Conservation (phyloP, 2,888 invertebrate species). For the Ectobius pallidus region DNA sequence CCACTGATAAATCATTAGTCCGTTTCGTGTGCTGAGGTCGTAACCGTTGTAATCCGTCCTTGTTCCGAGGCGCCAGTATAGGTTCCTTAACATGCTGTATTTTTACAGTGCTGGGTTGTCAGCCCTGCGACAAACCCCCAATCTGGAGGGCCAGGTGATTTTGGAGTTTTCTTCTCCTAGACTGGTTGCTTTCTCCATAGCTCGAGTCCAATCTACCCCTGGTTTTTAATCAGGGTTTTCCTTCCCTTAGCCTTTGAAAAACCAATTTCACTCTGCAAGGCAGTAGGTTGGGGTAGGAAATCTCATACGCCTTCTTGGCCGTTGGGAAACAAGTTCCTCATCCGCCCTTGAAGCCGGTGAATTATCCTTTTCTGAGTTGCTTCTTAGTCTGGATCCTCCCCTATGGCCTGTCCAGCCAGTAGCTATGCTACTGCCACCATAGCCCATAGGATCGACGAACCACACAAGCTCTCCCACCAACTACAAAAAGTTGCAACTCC, state of each 20-base stretch:
- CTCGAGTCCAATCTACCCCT: slow-evolving; percentile 6
- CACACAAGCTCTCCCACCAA: too few species aligned
- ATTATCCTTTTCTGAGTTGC: slow-evolving; percentile 4
- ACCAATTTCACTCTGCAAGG: too few species aligned
- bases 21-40: neutral
- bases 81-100: neutral
- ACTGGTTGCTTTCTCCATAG: slow-evolving; percentile 7
- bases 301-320: neutral
- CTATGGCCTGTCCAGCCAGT: slow-evolving; percentile 3
- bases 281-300: neutral
- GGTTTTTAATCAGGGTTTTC: neutral
- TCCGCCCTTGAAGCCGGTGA: slow-evolving; percentile 1
- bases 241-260: too few species aligned
- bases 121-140: neutral
- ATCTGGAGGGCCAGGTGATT: slow-evolving; percentile 2
- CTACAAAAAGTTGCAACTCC: too few species aligned
- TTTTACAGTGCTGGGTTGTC: slow-evolving; percentile 2
- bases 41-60: neutral
- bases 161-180: neutral
- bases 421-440: too few species aligned
- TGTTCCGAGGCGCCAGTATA: neutral
- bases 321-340: neutral
- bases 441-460: too few species aligned
- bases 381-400: neutral
- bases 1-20: neutral